Base-by-base conservation (phyloP, 2,797 vertebrate genomes). In the Moxostoma hubbsi region DNA sequence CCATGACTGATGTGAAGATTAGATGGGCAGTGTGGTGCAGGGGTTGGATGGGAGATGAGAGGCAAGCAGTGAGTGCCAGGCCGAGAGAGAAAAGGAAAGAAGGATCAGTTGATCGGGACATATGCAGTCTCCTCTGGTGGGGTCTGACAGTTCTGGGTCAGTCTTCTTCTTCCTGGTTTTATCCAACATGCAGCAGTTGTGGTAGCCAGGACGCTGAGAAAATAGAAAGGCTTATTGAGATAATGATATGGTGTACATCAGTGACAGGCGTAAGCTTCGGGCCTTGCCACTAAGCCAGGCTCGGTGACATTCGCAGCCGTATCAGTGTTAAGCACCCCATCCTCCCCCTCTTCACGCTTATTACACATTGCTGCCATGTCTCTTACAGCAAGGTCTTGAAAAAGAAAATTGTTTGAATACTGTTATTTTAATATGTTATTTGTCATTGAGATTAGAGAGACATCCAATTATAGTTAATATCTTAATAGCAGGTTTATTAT, bases 81-180 rank as follows among this genome's bases (percentile, higher is more conserved):
- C 85, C 85, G 88, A 62, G 54, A 24, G 73, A 43, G 78, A 77
- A 89, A 58, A 90, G 84, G 88, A 90, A 88, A 89, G 89, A 88
- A 81, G 87, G 81, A 67, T 85, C 80, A 83, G 89, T 89, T 92
- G 85, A 88, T 80, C 86, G 88, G 90, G 91, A 89, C 90, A 90
- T 89, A 86, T 84, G 90, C 87, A 84, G 69, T 87, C 88, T 92
- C 85, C 91, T 89, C 85, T 90, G 87, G 88, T 90, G 88, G 86
- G 89, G 83, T 87, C 87, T 94, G 94, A 94, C 93, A 94, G 92
- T 95, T 95, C 88, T 94, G 91, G 93, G 93, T 95, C 93, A 93
- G 86, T 87, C 88, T 87, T 81, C 89, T 55, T 57, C 77, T 84
- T 85, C 87, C 84, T 59, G 82, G 84, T 91, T 93, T 93, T 92